Conservation (phyloP, 2,797 vertebrate species). For the Vespertilio murinus region DNA sequence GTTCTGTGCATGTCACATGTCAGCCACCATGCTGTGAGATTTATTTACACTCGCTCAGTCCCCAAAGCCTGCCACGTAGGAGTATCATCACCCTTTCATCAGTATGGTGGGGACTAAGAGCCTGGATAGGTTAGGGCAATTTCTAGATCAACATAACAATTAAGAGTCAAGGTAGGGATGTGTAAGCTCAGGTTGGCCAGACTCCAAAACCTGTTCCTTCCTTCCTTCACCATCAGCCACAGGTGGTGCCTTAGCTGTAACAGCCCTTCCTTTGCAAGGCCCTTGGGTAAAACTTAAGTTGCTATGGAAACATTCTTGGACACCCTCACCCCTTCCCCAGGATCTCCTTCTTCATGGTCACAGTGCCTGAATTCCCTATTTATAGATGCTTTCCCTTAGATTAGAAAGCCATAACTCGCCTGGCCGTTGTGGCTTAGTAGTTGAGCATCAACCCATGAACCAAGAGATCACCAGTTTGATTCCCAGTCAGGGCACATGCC, state of each 20-base stretch:
- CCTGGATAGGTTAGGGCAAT: background rate
- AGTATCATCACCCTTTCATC: background rate
- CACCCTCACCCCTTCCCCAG: too few relatives aligned
- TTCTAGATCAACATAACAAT: background rate
- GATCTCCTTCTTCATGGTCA: background rate
- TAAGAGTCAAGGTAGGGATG: background rate
- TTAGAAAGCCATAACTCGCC: background rate
- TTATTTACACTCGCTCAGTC: background rate
- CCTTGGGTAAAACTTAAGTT: background rate
- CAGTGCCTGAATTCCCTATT: background rate
- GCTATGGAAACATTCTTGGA: background rate
- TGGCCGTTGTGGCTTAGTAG: too few relatives aligned
- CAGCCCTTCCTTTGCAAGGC: background rate
- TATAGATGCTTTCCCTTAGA: background rate
- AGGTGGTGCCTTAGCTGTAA: background rate
- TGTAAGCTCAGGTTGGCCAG: background rate
- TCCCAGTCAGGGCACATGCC: too few relatives aligned
- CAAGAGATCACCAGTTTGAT: too few relatives aligned
- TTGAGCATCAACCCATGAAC: too few relatives aligned
- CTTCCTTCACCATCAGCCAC: background rate
- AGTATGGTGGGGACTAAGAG: background rate
- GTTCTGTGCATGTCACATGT: fast-evolving
- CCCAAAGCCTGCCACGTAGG: background rate
- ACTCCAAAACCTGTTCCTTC: background rate
- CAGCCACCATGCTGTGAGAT: background rate